Evolutionary conservation across 2,797 vertebrate genomes (phyloP).

Genomic region (Gallinago nigripennis): DNA sequence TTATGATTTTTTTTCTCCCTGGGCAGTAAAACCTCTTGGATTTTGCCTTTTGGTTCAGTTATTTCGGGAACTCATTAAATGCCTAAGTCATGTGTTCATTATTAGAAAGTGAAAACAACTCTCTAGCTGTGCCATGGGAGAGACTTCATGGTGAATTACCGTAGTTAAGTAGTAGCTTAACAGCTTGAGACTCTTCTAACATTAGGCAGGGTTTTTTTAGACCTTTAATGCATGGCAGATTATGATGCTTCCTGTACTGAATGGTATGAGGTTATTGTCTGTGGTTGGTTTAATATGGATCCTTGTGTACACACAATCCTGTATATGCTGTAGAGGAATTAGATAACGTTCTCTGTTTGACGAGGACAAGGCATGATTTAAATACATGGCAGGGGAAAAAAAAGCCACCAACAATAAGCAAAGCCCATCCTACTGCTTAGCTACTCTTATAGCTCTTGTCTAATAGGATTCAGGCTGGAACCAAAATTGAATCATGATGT

Average conservation of each 20-base stretch:
- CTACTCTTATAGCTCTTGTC: neutral
- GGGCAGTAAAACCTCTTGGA: slow-evolving; percentile 45
- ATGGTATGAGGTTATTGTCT: slow-evolving; percentile 1
- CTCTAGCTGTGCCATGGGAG: slow-evolving; percentile 50
- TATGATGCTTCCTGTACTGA: slow-evolving; percentile 34
- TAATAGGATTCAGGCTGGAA: neutral
- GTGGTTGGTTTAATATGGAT: slow-evolving; percentile 28
- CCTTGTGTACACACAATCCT: neutral
- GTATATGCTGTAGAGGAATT: neutral
- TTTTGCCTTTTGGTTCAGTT: slow-evolving; percentile 64
- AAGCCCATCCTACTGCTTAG: neutral
- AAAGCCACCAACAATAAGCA: neutral
- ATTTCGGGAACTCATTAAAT: slow-evolving; percentile 74
- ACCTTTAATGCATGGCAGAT: slow-evolving; percentile 19
- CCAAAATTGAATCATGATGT: rapidly evolving
- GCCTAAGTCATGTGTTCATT: slow-evolving; percentile 51
- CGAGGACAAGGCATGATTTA: neutral
- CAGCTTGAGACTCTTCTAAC: slow-evolving; percentile 51
- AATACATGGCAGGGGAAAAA: neutral
- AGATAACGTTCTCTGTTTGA: neutral
- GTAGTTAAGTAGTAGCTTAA: slow-evolving; percentile 49
- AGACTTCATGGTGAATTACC: slow-evolving; percentile 46
- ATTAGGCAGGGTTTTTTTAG: slow-evolving; percentile 27
- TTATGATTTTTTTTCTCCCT: slow-evolving; percentile 29
- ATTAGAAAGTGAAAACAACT: slow-evolving; percentile 60